Percentiles rank a stretch among this genome's conserved stretches.
Conservation (phyloP, 1,140 invertebrate genomes). For the Magallana ariakensis region DNA sequence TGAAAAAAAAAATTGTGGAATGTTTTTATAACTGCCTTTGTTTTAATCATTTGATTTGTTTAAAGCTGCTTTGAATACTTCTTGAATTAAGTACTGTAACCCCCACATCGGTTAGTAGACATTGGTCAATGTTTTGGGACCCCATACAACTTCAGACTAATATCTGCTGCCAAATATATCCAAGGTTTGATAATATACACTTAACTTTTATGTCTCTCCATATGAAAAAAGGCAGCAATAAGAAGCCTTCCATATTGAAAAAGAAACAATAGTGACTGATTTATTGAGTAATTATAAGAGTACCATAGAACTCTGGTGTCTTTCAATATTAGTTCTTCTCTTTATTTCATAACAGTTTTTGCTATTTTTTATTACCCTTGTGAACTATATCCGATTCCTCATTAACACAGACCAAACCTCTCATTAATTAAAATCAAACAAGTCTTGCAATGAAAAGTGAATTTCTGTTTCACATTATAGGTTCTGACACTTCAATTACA, state of each 20-base stretch:
- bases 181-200: no score
- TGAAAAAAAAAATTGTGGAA: no score
- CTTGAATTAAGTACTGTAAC: no score
- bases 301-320: background rate
- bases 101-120: no score
- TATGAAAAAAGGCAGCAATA: constrained; percentile 12
- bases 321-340: background rate
- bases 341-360: background rate
- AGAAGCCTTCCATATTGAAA: background rate
- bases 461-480: background rate
- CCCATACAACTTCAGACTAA: no score
- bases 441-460: constrained; percentile 2
- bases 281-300: background rate
- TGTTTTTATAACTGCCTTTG: no score
- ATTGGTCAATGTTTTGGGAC: no score
- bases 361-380: background rate
- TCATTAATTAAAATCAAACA: constrained; percentile 17
- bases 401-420: background rate
- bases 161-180: no score
- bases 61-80: no score
- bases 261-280: constrained; percentile 6
- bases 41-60: no score
- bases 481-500: constrained; percentile 25
- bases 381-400: background rate
- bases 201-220: no score